A percentile compares a stretch with the other conserved stretches of the same genome.
These are phyloP conservation scores for Zoanthus solanderi DNA, from an alignment of 92 coral and sea anemone species.

Conservation along the genomic window DNA sequence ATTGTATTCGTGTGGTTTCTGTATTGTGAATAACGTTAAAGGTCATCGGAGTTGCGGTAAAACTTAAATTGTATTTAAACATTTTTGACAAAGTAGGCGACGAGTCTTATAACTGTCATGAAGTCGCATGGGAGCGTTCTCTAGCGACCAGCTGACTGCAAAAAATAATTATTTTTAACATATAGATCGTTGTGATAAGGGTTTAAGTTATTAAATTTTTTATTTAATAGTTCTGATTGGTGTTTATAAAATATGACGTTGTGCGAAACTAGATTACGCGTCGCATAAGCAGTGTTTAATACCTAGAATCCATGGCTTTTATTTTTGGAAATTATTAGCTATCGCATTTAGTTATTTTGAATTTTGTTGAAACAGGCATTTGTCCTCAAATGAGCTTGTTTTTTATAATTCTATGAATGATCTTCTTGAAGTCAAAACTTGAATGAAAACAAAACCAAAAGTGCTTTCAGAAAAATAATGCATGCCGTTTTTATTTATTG, in stretches of 20 bases:
- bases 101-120: not conserved
- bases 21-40: slow-evolving; percentile 16
- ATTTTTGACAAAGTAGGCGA: not conserved
- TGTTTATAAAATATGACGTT: not conserved
- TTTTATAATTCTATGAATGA: no score
- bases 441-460: no score
- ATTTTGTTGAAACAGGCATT: no score
- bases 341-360: no score
- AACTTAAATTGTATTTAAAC: not conserved
- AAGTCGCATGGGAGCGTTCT: not conserved
- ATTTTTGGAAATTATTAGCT: not conserved
- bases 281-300: not conserved
- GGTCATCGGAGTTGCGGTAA: not conserved
- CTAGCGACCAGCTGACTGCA: not conserved
- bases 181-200: not conserved
- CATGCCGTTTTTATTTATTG: no score
- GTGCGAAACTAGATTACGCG: not conserved
- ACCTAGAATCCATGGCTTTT: not conserved
- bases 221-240: slow-evolving; percentile 7
- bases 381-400: no score
- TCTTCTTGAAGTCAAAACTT: no score
- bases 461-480: no score
- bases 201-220: slow-evolving; percentile 22
- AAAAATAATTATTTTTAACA: not conserved
- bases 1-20: not conserved